Evolutionary conservation across 2,113 vertebrate genomes (phyloP), one percentile per base, ranked within the genome.

Genomic region (Scopus umbretta): DNA sequence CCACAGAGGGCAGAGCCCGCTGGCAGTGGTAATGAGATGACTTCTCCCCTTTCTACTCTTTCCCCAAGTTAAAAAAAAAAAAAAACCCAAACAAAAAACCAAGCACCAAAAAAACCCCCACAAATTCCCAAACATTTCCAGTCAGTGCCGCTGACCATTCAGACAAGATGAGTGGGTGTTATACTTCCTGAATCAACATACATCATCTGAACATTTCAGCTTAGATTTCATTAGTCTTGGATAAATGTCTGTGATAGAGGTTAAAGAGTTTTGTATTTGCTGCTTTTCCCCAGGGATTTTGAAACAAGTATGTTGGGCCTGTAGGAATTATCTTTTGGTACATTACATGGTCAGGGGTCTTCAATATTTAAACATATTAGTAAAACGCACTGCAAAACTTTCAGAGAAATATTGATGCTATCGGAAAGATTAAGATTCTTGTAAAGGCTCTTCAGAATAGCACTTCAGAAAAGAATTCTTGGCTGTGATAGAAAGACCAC

Each of bases 21-120:
- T 82, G 23, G 18, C 30, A 79, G 20, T 66, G 52, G 21, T 74
- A 53, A 23, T 34, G 29, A 27, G 42, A 10, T 3, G 23, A 71
- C 11, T 82, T 62, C 2, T 56, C 3, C 13, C 8, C 16, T 65
- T 83, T 50, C 52, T 88, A 14, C 3, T 42, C 1, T 43, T 80
- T 26, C 16, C 27, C 5, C 25, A 80, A 36, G 68, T 76, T 36
- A 10, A 26, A 58, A 65, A 55, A 7, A 10, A 52, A 38, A 32
- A 47, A 52, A 65, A 11, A 13, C n/a, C n/a, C n/a, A n/a, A n/a
- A n/a, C n/a, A n/a, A n/a, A n/a, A n/a, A n/a, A n/a, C n/a, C n/a
- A n/a, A n/a, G n/a, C n/a, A n/a, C n/a, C n/a, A n/a, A n/a, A 12
- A 11, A 13, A 45, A 10, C 13, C 3, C 7, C 10, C 5, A 9